Evolutionary conservation across 2,113 vertebrate genomes (phyloP).

Genomic region (Amazona guildingii): DNA sequence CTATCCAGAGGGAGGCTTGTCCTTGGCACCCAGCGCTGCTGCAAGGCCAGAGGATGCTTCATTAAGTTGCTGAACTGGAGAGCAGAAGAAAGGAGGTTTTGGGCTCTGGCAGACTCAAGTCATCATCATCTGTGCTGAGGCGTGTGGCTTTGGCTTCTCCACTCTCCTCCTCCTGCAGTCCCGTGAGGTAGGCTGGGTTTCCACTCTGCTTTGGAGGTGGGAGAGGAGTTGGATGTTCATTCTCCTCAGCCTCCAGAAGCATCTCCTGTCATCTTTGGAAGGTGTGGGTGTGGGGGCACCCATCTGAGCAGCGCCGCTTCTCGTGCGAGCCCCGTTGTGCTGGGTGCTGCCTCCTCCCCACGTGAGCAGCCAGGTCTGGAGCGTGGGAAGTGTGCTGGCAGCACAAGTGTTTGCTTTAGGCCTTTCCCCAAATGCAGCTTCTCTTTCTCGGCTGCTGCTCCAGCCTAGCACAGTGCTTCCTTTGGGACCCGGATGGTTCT

Average conservation of each 20-base stretch:
- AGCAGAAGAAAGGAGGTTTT: not conserved
- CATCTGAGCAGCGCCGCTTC: not conserved
- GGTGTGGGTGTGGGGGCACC: not conserved
- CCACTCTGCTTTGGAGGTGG: not conserved
- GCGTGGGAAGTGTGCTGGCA: not conserved
- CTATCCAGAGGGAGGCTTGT: not conserved
- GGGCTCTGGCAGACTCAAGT: not conserved
- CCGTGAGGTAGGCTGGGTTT: not conserved
- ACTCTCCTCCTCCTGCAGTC: not conserved
- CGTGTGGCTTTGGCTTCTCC: not conserved
- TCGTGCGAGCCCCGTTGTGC: not conserved
- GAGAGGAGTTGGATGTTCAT: not conserved
- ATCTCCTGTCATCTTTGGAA: not conserved
- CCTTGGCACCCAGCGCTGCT: not conserved
- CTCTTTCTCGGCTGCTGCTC: not conserved
- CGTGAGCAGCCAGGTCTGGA: not conserved
- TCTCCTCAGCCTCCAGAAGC: not conserved
- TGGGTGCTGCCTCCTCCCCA: not conserved
- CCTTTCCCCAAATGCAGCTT: not conserved
- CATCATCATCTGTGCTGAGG: fast-evolving
- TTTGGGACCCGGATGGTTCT: not conserved
- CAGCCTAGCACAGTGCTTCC: not conserved
- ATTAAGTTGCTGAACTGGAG: not conserved
- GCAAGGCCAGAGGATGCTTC: not conserved
- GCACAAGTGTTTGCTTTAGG: not conserved